Evolutionary conservation across 1,140 invertebrate species (phyloP), one percentile per base, ranked within the genome.

Genomic region (Chironomus striatipennis): DNA sequence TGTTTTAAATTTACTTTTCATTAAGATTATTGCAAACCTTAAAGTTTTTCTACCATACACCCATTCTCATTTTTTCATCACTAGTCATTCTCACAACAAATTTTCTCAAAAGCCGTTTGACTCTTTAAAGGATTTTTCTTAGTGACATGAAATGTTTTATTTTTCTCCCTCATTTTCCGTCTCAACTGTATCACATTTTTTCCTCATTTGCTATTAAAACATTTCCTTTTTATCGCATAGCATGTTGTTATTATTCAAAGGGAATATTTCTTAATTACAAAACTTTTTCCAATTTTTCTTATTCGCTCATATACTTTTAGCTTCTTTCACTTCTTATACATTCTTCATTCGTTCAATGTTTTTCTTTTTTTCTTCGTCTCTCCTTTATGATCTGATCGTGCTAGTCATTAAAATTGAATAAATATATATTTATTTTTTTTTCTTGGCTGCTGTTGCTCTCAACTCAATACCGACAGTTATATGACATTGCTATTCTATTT

Each of bases 241-340:
- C 9, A 20, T 70, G 65, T 20, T 70, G n/a, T 70, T 70, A 70
- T 70, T 70, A 70, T 70, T 70, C 65, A 20, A 12, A 20, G 18
- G 18, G 65, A 70, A 70, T 57, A 57, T 57, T 70, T 70, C 65
- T 70, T 70, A 70, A 70, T 70, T 70, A 70, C 65, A 70, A 70
- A 70, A 70, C 17, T 70, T 70, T 70, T 70, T 70, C 65, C 65
- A 70, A 70, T 70, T 70, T 70, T 18, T 70, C n/a, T 57, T 57
- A 12, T 12, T n/a, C n/a, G 10, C 47, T 57, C 47, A 12, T n/a
- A n/a, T 57, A n/a, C 9, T n/a, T 57, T 57, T 57, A 57, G 10
- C n/a, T 57, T n/a, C 47, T 57, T 34, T 34, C 5, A 34, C 24
- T 34, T 34, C 24, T 34, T 34, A 34, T 34, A 2, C 24, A 34